Conservation (phyloP, 2,888 invertebrate genomes). For the Clepsis dumicolana region DNA sequence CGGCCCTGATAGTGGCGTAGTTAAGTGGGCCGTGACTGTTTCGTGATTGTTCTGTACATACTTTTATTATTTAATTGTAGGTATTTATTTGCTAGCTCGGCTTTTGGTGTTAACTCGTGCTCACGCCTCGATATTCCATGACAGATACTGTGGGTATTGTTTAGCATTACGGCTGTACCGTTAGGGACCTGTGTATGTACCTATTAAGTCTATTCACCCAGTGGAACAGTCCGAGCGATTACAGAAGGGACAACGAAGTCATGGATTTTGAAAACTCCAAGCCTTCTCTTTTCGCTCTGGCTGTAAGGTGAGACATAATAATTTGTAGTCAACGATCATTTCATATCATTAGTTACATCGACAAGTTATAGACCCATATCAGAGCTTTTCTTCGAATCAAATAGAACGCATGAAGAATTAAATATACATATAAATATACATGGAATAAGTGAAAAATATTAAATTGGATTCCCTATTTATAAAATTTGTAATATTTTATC, state of each 20-base stretch:
- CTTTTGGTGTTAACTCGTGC: slow-evolving; percentile 70
- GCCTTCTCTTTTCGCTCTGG: slow-evolving; percentile 37
- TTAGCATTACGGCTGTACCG: slow-evolving; percentile 47
- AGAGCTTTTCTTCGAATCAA: slow-evolving; percentile 31
- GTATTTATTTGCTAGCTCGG: slow-evolving; percentile 80
- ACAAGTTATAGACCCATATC: slow-evolving; percentile 40
- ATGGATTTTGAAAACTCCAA: not conserved
- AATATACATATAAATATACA: slow-evolving; percentile 22
- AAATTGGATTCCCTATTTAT: slow-evolving; percentile 39
- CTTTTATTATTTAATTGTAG: slow-evolving; percentile 71
- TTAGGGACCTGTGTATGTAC: slow-evolving; percentile 51
- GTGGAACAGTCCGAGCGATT: slow-evolving; percentile 32
- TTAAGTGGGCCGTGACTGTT: slow-evolving; percentile 65
- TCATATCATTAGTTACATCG: slow-evolving; percentile 58
- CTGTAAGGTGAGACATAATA: slow-evolving; percentile 33
- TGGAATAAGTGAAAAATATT: slow-evolving; percentile 20
- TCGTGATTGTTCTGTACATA: slow-evolving; percentile 74
- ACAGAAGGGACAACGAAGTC: not conserved
- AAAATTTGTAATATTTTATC: slow-evolving; percentile 17
- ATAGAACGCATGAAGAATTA: slow-evolving; percentile 24
- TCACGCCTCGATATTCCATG: slow-evolving; percentile 72
- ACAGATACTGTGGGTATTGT: slow-evolving; percentile 63
- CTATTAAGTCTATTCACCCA: slow-evolving; percentile 32
- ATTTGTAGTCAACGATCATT: slow-evolving; percentile 50
- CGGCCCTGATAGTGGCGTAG: slow-evolving; percentile 72